phyloP scores from a whole-genome alignment of 1,140 invertebrate genomes.

The Drosophila funebris region DNA sequence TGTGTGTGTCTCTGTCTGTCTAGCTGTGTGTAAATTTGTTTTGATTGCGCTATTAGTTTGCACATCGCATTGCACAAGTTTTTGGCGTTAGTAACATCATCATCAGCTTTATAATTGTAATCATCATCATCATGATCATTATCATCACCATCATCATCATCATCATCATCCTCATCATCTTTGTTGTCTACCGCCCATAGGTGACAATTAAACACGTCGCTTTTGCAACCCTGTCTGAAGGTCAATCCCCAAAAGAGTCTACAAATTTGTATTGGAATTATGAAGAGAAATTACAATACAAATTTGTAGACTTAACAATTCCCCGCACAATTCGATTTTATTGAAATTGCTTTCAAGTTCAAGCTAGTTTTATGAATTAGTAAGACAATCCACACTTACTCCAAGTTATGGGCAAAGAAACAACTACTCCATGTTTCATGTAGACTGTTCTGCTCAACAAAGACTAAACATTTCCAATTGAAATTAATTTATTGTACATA shows the following conservation, averaged over 20 bases:
- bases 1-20: not conserved
- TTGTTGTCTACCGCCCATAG: not conserved
- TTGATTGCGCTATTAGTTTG: conserved; percentile 25
- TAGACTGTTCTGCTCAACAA: no score
- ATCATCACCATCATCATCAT: not conserved
- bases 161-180: not conserved
- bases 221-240: not conserved
- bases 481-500: no score
- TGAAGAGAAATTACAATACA: not conserved
- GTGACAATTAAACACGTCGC: conserved; percentile 33
- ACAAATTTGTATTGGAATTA: no score
- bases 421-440: no score
- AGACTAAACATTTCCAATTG: no score
- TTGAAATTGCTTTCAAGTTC: not conserved
- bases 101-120: not conserved
- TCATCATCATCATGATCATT: not conserved
- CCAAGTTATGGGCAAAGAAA: no score
- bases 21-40: not conserved
- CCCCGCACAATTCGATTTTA: not conserved
- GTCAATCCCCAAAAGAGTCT: not conserved
- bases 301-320: not conserved
- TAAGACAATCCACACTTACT: no score
- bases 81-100: not conserved
- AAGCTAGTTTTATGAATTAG: no score
- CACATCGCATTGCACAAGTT: conserved; percentile 41